These are phyloP conservation scores for Neostethus bicornis DNA, from an alignment of 2,797 vertebrate genomes.

Conservation along the genomic window DNA sequence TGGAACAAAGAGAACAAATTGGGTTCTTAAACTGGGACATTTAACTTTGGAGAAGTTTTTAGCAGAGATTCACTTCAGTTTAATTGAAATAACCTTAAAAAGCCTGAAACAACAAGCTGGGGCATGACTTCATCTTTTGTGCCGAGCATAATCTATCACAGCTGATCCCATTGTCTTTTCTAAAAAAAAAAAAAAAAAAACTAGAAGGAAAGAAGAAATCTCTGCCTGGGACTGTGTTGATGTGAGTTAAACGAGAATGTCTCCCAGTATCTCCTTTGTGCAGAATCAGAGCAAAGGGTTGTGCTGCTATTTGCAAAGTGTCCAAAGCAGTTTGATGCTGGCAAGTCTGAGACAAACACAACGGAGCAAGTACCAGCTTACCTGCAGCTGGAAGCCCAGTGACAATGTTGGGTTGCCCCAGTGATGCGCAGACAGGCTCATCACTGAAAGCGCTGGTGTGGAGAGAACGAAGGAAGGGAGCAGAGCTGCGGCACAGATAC, in stretches of 20 bases:
- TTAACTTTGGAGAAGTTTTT: not conserved
- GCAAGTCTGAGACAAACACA: constrained; percentile 1
- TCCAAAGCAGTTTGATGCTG: not conserved
- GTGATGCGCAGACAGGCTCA: constrained; percentile 73
- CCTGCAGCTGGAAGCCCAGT: constrained; percentile 92
- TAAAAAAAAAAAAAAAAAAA: too few relatives aligned
- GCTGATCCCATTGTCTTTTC: not conserved
- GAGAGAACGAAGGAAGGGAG: constrained; percentile 89
- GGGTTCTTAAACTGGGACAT: not conserved
- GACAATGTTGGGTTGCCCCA: constrained; percentile 93
- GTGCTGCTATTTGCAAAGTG: not conserved
- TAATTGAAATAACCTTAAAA: not conserved
- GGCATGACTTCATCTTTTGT: not conserved
- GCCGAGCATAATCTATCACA: not conserved
- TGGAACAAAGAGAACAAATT: too few relatives aligned
- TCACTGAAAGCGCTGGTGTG: constrained; percentile 80
- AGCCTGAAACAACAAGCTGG: not conserved
- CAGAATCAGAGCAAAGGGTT: not conserved
- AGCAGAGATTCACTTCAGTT: not conserved
- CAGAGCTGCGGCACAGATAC: constrained; percentile 75
- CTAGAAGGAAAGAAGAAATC: constrained; percentile 2
- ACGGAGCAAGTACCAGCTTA: constrained; percentile 38
- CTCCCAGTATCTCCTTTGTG: not conserved
- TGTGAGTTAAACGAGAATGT: constrained; percentile 1
- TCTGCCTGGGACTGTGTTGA: constrained; percentile 1